phyloP scores from a whole-genome alignment of 2,113 vertebrate species.

The Hoplias malabaricus region DNA sequence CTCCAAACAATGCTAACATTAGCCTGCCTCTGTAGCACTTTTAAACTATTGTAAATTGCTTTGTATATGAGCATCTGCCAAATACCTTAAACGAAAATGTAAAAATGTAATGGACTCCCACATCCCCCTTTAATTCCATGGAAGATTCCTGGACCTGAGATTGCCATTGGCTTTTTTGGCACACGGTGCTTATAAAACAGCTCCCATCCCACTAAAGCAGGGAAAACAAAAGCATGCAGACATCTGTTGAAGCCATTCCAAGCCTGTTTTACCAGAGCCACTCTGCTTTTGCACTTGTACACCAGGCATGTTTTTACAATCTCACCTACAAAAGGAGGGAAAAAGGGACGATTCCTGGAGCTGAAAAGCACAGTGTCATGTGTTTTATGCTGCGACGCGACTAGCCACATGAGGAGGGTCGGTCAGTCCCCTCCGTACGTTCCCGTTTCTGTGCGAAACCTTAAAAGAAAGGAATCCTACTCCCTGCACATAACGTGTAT shows the following conservation, averaged over 20 bases:
- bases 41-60: too few relatives aligned
- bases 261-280: constrained; percentile 28
- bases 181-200: constrained; percentile 33
- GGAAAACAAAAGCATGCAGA: constrained; percentile 40
- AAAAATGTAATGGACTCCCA: too few relatives aligned
- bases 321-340: background rate
- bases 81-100: too few relatives aligned
- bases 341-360: constrained; percentile 7
- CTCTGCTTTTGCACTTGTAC: constrained; percentile 33
- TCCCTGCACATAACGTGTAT: constrained; percentile 56
- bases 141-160: constrained; percentile 35
- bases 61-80: too few relatives aligned
- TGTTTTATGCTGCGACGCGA: background rate
- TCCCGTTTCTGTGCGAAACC: background rate
- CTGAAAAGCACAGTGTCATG: background rate
- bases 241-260: constrained; percentile 46
- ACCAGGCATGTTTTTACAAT: constrained; percentile 31
- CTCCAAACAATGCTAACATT: too few relatives aligned
- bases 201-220: constrained; percentile 36
- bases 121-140: constrained; percentile 39
- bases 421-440: background rate
- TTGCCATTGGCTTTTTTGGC: constrained; percentile 34
- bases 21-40: too few relatives aligned
- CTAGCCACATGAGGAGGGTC: background rate
- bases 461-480: constrained; percentile 48